Percentiles rank a stretch among this genome's conserved stretches.
Conservation (phyloP, 2,797 vertebrate genomes). For the Alauda arvensis region DNA sequence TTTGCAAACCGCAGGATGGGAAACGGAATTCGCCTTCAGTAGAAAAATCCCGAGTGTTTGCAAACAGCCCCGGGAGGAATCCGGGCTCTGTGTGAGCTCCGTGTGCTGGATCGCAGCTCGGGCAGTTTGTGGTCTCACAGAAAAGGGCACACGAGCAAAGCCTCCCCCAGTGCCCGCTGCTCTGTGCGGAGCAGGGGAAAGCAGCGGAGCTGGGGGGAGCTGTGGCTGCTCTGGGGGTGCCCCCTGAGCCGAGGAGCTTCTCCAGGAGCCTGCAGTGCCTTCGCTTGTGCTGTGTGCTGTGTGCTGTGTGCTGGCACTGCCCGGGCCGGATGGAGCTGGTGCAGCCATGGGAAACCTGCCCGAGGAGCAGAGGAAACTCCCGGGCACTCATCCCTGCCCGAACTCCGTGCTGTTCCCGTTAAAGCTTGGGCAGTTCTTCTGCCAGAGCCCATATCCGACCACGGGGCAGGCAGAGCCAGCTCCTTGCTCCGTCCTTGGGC, state of each 20-base stretch:
- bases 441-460: neutral
- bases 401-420: neutral
- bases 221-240: neutral
- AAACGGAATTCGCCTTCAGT: conserved; percentile 49
- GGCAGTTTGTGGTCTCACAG: conserved; percentile 17
- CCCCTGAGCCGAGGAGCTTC: neutral
- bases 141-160: neutral
- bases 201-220: neutral
- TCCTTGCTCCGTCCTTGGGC: neutral
- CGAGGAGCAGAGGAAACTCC: neutral
- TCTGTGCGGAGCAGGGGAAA: neutral
- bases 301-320: neutral
- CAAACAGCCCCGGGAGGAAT: conserved; percentile 51
- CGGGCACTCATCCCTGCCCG: neutral
- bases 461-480: neutral
- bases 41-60: conserved; percentile 49
- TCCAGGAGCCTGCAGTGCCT: neutral
- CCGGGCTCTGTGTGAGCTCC: conserved; percentile 19
- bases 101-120: neutral
- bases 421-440: neutral
- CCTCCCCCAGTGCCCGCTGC: neutral
- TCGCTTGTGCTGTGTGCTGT: fast-evolving
- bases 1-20: conserved; percentile 46
- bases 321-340: neutral
- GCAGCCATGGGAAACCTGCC: neutral